These are phyloP conservation scores for Cyrtorhinus lividipennis DNA, from an alignment of 1,140 invertebrate genomes.

Conservation along the genomic window DNA sequence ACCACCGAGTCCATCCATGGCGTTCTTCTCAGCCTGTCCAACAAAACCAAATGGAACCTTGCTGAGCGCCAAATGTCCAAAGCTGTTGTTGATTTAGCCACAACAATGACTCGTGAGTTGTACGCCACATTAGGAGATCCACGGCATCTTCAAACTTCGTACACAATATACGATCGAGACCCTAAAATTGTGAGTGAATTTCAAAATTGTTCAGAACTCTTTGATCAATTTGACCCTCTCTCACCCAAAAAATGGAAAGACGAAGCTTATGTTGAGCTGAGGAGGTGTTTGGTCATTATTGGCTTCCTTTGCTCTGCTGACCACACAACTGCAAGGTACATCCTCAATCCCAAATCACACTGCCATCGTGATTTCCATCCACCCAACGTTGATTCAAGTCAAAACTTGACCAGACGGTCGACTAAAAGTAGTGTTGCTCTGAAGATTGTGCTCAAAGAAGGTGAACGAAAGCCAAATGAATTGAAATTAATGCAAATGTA, in stretches of 20 bases:
- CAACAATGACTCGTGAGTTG: slow-evolving; percentile 2
- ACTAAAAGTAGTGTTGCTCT: neutral
- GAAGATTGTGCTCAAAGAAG: neutral
- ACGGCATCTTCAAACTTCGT: neutral
- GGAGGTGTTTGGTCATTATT: neutral
- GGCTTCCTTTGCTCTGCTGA: slow-evolving; percentile 4
- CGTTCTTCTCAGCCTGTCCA: neutral
- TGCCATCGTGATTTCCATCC: neutral
- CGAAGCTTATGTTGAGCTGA: slow-evolving; percentile 2
- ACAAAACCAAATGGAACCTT: neutral
- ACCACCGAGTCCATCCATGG: neutral
- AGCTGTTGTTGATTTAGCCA: neutral
- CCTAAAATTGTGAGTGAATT: neutral
- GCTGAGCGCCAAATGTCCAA: neutral
- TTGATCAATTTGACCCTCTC: neutral
- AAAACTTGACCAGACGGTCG: neutral
- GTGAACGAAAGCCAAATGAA: neutral
- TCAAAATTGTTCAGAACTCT: neutral
- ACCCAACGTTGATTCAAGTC: neutral
- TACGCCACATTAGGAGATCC: slow-evolving; percentile 10
- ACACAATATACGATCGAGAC: slow-evolving; percentile 1
- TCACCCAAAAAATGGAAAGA: slow-evolving; percentile 12
- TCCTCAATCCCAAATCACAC: neutral
- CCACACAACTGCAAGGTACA: neutral
- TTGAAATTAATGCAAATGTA: slow-evolving; percentile 1